These are phyloP conservation scores for Drosophila arizonae DNA, from an alignment of 1,140 invertebrate species.

Conservation along the genomic window DNA sequence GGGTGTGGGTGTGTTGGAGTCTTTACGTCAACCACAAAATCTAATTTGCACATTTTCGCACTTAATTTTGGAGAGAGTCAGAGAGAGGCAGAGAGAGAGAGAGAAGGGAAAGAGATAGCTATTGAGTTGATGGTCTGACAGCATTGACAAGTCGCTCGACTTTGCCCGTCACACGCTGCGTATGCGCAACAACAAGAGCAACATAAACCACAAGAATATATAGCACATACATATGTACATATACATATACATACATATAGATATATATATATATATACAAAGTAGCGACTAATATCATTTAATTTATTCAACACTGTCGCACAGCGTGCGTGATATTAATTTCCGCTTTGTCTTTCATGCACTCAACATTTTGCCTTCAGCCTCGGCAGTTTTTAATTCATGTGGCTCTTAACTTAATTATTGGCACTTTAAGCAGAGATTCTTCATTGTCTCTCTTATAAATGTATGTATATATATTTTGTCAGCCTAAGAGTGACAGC, in stretches of 20 bases:
- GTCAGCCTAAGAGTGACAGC: neutral
- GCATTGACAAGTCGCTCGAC: slow-evolving; percentile 43
- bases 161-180: slow-evolving; percentile 28
- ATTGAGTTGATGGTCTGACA: slow-evolving; percentile 48
- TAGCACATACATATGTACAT: too few relatives aligned
- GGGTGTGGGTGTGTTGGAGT: slow-evolving; percentile 3
- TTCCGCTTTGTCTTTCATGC: slow-evolving; percentile 46
- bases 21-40: slow-evolving; percentile 48
- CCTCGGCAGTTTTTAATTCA: slow-evolving; percentile 36
- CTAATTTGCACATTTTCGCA: slow-evolving; percentile 69
- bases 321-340: slow-evolving; percentile 49
- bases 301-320: slow-evolving; percentile 55
- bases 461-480: too few relatives aligned
- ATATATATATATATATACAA: slow-evolving; percentile 39
- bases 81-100: neutral
- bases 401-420: slow-evolving; percentile 58
- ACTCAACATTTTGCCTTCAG: slow-evolving; percentile 16
- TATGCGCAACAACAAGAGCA: slow-evolving; percentile 16
- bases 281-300: slow-evolving; percentile 67
- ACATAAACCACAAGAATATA: slow-evolving; percentile 30
- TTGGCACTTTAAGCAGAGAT: slow-evolving; percentile 28
- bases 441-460: neutral
- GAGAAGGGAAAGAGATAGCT: neutral
- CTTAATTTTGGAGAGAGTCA: slow-evolving; percentile 47
- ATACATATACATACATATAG: neutral